phyloP scores from a whole-genome alignment of 2,888 invertebrate genomes.

The Clostera curtula region DNA sequence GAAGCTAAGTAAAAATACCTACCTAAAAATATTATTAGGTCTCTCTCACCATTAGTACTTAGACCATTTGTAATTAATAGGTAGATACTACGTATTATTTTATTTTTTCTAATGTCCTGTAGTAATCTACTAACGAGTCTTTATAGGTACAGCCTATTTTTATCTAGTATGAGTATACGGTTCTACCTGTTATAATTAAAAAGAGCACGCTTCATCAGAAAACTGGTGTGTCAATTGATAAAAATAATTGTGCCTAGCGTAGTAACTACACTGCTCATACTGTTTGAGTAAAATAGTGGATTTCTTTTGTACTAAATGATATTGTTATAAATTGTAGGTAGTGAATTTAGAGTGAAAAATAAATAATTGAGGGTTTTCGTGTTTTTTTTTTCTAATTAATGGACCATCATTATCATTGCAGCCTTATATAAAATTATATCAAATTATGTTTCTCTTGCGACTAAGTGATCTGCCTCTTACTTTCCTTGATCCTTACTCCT shows the following conservation, averaged over 20 bases:
- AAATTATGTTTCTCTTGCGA: too few species aligned
- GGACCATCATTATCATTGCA: neutral
- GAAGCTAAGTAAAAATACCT: too few species aligned
- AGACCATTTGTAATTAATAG: too few species aligned
- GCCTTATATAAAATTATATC: conserved; percentile 16
- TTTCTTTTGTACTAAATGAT: conserved; percentile 22
- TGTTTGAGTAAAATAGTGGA: conserved; percentile 27
- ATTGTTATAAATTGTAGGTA: conserved; percentile 21
- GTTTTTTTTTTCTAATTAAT: conserved; percentile 5
- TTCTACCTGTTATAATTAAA: neutral
- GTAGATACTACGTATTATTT: too few species aligned
- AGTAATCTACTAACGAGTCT: too few species aligned
- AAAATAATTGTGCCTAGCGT: conserved; percentile 69
- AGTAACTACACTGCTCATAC: conserved; percentile 45
- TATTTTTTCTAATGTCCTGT: too few species aligned
- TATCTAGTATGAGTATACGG: too few species aligned
- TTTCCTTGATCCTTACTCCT: too few species aligned
- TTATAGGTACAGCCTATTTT: too few species aligned
- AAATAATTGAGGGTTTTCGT: conserved; percentile 24
- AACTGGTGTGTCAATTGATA: conserved; percentile 64
- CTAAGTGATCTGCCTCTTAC: too few species aligned
- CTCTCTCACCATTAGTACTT: too few species aligned
- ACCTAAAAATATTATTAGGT: too few species aligned
- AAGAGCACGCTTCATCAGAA: neutral
- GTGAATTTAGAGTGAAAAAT: conserved; percentile 43